Conservation (phyloP, 2,113 vertebrate species). For the Cyanoliseus patagonus region DNA sequence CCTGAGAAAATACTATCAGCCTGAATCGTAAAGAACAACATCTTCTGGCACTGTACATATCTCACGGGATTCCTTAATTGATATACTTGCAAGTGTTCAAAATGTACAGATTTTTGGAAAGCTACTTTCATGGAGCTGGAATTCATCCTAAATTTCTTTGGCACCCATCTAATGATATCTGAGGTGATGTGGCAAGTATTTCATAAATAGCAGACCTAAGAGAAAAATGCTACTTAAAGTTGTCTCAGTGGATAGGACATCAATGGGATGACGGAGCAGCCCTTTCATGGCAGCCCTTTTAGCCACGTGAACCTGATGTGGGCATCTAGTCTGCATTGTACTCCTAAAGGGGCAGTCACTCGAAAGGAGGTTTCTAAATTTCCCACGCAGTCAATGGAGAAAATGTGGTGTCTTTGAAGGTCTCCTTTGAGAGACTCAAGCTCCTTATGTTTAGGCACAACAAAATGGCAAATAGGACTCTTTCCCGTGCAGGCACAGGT, state of each 20-base stretch:
- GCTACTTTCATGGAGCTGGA: constrained; percentile 38
- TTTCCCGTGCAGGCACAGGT: neutral
- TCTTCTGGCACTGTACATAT: constrained; percentile 19
- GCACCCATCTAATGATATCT: neutral
- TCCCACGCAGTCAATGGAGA: accelerated
- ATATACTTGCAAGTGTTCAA: constrained; percentile 40
- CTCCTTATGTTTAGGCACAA: neutral
- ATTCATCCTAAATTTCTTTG: constrained; percentile 60
- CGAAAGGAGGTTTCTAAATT: neutral
- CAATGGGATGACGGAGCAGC: neutral
- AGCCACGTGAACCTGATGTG: neutral
- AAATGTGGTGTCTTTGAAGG: neutral
- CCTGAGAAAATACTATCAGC: constrained; percentile 64
- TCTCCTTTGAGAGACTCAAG: neutral
- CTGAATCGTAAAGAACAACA: constrained; percentile 24
- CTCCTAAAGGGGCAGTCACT: neutral
- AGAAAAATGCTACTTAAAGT: constrained; percentile 9
- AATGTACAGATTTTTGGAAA: constrained; percentile 52
- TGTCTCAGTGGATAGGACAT: neutral
- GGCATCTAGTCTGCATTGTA: neutral
- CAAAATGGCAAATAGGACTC: neutral
- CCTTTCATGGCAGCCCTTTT: neutral
- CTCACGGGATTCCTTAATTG: constrained; percentile 63
- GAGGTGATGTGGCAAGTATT: constrained; percentile 36
- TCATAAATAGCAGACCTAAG: neutral